phyloP scores from a whole-genome alignment of 2,113 vertebrate species.

The Oreochromis spilurus region DNA sequence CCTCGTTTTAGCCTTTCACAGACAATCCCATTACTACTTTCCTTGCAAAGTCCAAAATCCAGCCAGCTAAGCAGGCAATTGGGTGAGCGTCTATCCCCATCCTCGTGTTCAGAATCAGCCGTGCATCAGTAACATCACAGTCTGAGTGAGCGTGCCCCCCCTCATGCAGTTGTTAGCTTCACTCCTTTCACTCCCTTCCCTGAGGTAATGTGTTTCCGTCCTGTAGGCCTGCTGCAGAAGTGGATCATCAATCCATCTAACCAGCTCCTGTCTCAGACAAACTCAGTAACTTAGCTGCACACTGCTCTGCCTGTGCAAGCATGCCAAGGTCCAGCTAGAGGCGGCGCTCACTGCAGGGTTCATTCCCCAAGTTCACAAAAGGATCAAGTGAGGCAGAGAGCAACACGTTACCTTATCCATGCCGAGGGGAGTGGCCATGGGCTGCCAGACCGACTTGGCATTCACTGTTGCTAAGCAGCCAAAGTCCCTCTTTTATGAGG shows the following conservation, averaged over 20 bases:
- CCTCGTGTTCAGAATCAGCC: constrained; percentile 33
- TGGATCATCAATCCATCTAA: background rate
- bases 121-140: constrained; percentile 42
- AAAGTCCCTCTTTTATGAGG: constrained; percentile 57
- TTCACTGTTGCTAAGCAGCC: constrained; percentile 70
- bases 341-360: constrained; percentile 9
- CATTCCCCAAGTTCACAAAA: constrained; percentile 49
- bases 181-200: background rate
- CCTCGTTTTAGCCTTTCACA: constrained; percentile 3
- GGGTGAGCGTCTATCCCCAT: background rate
- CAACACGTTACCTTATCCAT: constrained; percentile 59
- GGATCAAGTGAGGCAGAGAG: constrained; percentile 26
- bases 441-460: constrained; percentile 41
- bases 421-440: constrained; percentile 52
- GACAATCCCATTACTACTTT: constrained; percentile 34
- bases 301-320: background rate
- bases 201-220: constrained; percentile 4
- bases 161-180: background rate
- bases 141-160: constrained; percentile 1
- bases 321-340: constrained; percentile 49
- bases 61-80: constrained; percentile 1
- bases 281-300: constrained; percentile 3
- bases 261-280: background rate
- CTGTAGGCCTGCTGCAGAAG: background rate
- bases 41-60: constrained; percentile 6